A percentile compares a stretch with the other conserved stretches of the same genome.
phyloP scores from a whole-genome alignment of 2,113 vertebrate genomes.

The Odocoileus virginianus region DNA sequence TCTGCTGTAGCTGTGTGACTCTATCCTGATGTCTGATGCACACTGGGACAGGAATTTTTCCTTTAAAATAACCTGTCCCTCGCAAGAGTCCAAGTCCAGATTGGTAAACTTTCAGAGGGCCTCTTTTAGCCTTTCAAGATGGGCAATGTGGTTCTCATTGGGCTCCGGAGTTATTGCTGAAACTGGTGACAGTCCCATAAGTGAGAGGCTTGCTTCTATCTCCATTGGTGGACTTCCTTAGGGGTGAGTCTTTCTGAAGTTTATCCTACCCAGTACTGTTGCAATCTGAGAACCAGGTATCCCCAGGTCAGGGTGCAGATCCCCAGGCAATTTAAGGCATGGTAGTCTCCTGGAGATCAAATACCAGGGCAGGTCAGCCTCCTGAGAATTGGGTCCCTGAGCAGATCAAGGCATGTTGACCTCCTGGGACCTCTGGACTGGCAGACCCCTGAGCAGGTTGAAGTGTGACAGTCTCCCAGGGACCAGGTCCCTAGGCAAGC shows the following conservation, averaged over 20 bases:
- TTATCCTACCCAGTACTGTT: not conserved
- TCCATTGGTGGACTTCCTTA: not conserved
- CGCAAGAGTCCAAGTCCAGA: not conserved
- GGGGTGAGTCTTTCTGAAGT: not conserved
- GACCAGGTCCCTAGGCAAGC: not conserved
- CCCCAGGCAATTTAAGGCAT: not conserved
- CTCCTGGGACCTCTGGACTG: not conserved
- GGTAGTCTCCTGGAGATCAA: accelerated
- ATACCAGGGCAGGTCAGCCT: not conserved
- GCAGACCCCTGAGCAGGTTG: not conserved
- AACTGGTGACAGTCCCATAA: not conserved
- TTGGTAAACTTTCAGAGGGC: not conserved
- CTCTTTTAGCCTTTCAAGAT: not conserved
- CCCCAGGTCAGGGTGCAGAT: not conserved
- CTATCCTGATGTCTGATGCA: not conserved
- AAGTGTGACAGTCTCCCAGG: not conserved
- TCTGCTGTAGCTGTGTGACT: not conserved
- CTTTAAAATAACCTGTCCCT: not conserved
- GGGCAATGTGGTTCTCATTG: not conserved
- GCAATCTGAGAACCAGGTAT: not conserved
- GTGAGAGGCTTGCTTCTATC: not conserved
- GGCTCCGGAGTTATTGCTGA: not conserved
- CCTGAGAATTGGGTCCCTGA: not conserved
- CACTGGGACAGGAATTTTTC: not conserved
- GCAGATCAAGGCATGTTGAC: not conserved